phyloP scores from a whole-genome alignment of 2,888 invertebrate genomes.

The Nephrotoma guestfalica region DNA sequence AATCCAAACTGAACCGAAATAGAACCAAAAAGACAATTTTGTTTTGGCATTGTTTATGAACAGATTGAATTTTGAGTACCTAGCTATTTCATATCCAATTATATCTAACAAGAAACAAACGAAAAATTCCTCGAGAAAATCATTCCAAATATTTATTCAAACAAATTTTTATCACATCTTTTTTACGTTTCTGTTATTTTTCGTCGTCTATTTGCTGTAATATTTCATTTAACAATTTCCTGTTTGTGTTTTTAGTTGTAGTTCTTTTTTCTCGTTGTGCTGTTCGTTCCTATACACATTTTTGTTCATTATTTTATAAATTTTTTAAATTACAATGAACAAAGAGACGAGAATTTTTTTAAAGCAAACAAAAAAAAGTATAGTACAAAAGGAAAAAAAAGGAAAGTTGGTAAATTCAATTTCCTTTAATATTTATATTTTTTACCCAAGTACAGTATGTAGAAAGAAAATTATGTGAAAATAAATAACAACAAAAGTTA shows the following conservation, averaged over 20 bases:
- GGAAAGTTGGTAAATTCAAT: neutral
- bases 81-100: too few species aligned
- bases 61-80: too few species aligned
- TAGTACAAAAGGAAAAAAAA: neutral
- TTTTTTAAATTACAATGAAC: neutral
- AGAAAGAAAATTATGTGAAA: too few species aligned
- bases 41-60: too few species aligned
- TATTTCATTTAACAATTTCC: neutral
- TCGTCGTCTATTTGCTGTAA: neutral
- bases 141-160: too few species aligned
- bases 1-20: too few species aligned
- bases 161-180: neutral
- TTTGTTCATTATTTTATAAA: neutral
- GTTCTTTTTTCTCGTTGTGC: neutral
- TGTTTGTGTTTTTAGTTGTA: neutral
- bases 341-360: neutral
- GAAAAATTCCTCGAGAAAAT: too few species aligned
- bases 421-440: neutral
- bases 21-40: too few species aligned
- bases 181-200: neutral
- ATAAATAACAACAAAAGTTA: too few species aligned
- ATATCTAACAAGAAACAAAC: too few species aligned
- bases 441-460: neutral
- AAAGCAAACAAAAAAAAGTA: neutral
- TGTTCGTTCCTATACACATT: neutral